A percentile compares a stretch with the other conserved stretches of the same genome.
Conservation (phyloP, 1,140 invertebrate genomes). For the Saccostrea echinata region DNA sequence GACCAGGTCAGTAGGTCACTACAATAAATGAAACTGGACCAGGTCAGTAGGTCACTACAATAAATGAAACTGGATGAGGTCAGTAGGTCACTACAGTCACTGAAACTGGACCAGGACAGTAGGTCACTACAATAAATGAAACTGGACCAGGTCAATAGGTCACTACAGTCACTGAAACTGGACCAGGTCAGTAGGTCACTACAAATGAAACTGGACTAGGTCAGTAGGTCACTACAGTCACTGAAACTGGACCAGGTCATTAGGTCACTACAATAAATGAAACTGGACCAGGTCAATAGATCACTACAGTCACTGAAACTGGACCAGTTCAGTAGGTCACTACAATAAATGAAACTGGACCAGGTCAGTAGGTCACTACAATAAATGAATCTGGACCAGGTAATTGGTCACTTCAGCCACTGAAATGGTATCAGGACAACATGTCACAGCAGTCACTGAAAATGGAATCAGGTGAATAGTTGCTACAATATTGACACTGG, state of each 20-base stretch:
- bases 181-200: slow-evolving; percentile 67
- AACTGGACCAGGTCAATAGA: slow-evolving; percentile 9
- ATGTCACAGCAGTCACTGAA: too few relatives aligned
- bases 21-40: slow-evolving; percentile 68
- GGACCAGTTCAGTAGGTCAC: slow-evolving; percentile 51
- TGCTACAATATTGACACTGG: slow-evolving; percentile 67
- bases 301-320: too few relatives aligned
- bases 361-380: slow-evolving; percentile 66
- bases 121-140: slow-evolving; percentile 65
- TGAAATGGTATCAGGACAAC: too few relatives aligned
- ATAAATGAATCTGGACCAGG: slow-evolving; percentile 72
- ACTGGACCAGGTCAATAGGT: slow-evolving; percentile 69
- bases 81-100: neutral
- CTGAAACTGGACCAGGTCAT: slow-evolving; percentile 73
- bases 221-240: slow-evolving; percentile 60
- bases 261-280: slow-evolving; percentile 52
- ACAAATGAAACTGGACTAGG: too few relatives aligned
- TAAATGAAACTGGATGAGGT: neutral
- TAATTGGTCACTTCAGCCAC: slow-evolving; percentile 27
- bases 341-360: slow-evolving; percentile 69
- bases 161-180: slow-evolving; percentile 66
- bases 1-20: slow-evolving; percentile 70
- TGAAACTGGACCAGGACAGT: slow-evolving; percentile 43
- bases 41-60: slow-evolving; percentile 58
- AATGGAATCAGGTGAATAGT: slow-evolving; percentile 34